Evolutionary conservation across 2,888 invertebrate genomes (phyloP), one percentile per base, ranked within the genome.

Genomic region (Epinotia demarniana): DNA sequence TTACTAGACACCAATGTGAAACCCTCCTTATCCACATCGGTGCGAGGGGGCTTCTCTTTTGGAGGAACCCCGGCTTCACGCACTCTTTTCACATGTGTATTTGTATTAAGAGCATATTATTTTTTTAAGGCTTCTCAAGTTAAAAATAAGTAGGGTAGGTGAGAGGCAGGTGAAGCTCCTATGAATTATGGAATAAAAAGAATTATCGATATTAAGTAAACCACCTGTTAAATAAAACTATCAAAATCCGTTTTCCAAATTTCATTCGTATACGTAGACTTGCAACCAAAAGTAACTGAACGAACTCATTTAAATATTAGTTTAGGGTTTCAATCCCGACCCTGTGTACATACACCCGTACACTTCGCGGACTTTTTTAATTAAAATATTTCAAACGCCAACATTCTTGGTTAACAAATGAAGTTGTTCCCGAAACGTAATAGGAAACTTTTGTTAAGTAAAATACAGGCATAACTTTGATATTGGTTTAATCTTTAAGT

Each of bases 301-400:
- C 63, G 33, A 64, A 71, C 61, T 66, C 64, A 75, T 67, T 75
- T 72, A 72, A 75, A 75, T 71, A 60, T 72, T 67, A 75, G 71
- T 72, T 75, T 46, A 62, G 71, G 71, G 57, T 67, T 66, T 62
- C 61, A 66, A 67, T 55, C 67, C 66, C 66, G 53, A 61, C 71
- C 27, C 66, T 67, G 71, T 72, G 55, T 75, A 68, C 68, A 64
- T 71, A 73, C 73, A 64, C 75, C 53, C 70, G 39, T 60, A 72
- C 71, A 75, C 71, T 72, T 67, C 33, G 57, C 71, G 66, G 75
- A 79, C 78, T 85, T 87, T 78, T 78, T 86, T 83, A 86, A 85
- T 86, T 86, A 84, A 86, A 86, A 83, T 82, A 85, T 84, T 85
- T 82, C 74, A 76, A 79, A 79, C 75, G 72, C 79, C 73, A 70